These are phyloP conservation scores for Nebria salina DNA, from an alignment of 2,888 invertebrate species.

Conservation along the genomic window DNA sequence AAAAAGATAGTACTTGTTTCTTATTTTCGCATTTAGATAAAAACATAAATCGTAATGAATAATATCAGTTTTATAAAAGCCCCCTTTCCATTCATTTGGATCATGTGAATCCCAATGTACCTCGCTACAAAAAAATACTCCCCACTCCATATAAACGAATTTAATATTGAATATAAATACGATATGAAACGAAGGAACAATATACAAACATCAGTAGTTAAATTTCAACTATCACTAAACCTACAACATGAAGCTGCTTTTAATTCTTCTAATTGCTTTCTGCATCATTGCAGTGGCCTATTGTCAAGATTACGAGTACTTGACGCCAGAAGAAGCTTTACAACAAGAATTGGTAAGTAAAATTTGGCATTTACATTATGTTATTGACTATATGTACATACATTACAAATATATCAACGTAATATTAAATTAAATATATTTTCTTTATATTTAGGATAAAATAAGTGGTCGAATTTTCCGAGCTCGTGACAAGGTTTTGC, in stretches of 20 bases:
- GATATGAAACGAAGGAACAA: not conserved
- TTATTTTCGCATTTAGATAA: not conserved
- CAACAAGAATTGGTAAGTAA: conserved; percentile 10
- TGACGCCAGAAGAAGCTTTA: conserved; percentile 11
- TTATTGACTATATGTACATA: too few species aligned
- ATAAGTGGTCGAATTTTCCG: conserved; percentile 11
- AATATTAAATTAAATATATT: not conserved
- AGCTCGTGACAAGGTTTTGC: conserved; percentile 17
- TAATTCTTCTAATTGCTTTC: conserved; percentile 2
- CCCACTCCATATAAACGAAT: not conserved
- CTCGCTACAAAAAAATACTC: not conserved
- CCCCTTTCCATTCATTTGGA: not conserved
- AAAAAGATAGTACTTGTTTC: not conserved
- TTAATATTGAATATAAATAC: not conserved
- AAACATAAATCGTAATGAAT: not conserved
- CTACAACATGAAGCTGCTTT: not conserved
- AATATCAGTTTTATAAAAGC: not conserved
- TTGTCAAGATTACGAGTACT: not conserved
- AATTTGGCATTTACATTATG: not conserved
- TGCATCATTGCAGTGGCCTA: conserved; percentile 3
- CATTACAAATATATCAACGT: too few species aligned
- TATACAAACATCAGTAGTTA: not conserved
- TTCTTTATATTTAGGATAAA: conserved; percentile 18
- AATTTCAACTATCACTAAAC: not conserved
- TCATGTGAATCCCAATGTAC: not conserved